Conservation (phyloP, 2,113 vertebrate genomes). For the Anser cygnoides region DNA sequence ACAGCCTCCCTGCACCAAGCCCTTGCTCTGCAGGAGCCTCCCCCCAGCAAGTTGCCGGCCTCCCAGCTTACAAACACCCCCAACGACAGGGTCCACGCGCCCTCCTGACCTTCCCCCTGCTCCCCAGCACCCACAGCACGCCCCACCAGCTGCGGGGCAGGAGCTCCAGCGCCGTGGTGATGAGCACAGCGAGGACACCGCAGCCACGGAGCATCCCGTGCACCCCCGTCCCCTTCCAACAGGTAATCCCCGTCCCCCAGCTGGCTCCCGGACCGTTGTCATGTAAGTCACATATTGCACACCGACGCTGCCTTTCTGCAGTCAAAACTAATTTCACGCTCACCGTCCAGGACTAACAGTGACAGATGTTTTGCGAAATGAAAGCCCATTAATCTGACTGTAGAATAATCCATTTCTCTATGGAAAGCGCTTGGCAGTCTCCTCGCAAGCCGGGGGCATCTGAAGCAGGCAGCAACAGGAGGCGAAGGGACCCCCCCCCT, state of each 20-base stretch:
- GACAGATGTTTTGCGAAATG: conserved; percentile 82
- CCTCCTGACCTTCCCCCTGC: neutral
- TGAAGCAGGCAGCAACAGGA: neutral
- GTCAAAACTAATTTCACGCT: conserved; percentile 82
- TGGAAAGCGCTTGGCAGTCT: conserved; percentile 65
- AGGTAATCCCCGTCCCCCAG: conserved; percentile 49
- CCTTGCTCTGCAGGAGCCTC: neutral
- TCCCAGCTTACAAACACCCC: neutral
- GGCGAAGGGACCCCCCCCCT: neutral
- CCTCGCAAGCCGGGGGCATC: conserved; percentile 17
- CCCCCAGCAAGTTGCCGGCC: neutral
- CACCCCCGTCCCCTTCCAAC: neutral
- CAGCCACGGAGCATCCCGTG: accelerated
- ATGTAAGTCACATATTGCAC: conserved; percentile 52
- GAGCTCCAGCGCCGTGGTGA: neutral
- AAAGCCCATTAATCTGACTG: conserved; percentile 82
- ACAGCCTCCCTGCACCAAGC: neutral
- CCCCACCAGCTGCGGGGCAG: neutral
- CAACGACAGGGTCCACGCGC: accelerated
- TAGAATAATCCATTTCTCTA: conserved; percentile 78
- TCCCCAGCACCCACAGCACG: accelerated
- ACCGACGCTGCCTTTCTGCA: conserved; percentile 28
- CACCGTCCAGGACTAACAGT: conserved; percentile 78
- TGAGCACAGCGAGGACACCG: neutral
- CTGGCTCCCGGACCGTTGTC: conserved; percentile 30